These are phyloP conservation scores for Antrozous pallidus DNA, from an alignment of 2,797 vertebrate species.

Conservation along the genomic window DNA sequence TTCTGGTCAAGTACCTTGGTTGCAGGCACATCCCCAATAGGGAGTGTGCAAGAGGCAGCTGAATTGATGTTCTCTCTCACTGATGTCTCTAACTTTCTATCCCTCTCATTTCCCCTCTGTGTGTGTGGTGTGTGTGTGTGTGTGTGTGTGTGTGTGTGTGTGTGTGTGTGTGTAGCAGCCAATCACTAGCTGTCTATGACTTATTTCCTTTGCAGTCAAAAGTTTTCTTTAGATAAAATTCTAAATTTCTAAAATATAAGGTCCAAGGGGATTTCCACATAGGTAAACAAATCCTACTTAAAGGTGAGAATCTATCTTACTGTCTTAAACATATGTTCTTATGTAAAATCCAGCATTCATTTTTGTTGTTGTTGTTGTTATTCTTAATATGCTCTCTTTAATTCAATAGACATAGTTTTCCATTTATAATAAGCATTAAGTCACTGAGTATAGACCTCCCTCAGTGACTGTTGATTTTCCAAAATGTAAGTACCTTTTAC, in stretches of 20 bases:
- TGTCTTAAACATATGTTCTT: neutral
- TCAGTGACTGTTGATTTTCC: slow-evolving; percentile 25
- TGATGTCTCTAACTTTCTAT: too few species aligned
- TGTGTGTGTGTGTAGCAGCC: neutral
- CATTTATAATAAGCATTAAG: slow-evolving; percentile 38
- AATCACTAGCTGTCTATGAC: neutral
- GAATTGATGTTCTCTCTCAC: too few species aligned
- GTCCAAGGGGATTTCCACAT: neutral
- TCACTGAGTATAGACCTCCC: neutral
- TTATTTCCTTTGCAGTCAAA: neutral
- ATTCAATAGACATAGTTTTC: neutral
- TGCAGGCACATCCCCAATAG: too few species aligned
- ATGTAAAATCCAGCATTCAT: neutral
- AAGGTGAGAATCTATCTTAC: neutral
- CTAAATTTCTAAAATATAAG: neutral
- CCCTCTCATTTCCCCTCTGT: too few species aligned
- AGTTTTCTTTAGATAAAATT: slow-evolving; percentile 31
- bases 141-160: too few species aligned
- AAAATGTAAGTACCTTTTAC: neutral
- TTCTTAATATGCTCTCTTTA: slow-evolving; percentile 5
- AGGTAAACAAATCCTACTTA: neutral
- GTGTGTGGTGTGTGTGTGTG: too few species aligned
- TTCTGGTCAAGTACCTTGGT: too few species aligned
- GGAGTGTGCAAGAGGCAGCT: too few species aligned
- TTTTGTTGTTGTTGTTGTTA: neutral